These are phyloP conservation scores for Lamproptera curius DNA, from an alignment of 2,888 invertebrate species.

Conservation along the genomic window DNA sequence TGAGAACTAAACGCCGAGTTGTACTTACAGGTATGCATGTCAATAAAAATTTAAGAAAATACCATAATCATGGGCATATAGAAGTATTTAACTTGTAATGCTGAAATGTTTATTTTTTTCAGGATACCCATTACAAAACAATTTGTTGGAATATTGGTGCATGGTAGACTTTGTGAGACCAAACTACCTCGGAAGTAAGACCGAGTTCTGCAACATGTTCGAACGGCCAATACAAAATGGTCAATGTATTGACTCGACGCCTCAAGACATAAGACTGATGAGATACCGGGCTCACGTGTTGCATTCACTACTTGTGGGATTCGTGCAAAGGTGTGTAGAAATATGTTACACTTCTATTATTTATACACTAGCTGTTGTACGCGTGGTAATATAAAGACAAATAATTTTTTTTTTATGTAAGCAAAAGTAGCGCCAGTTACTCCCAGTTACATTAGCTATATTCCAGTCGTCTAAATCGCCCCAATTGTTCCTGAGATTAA, in stretches of 20 bases:
- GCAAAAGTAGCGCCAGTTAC: too few species aligned
- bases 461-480: too few species aligned
- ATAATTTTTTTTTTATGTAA: too few species aligned
- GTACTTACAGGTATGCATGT: slow-evolving; percentile 87
- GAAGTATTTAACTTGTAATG: too few species aligned
- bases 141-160: slow-evolving; percentile 97
- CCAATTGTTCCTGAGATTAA: too few species aligned
- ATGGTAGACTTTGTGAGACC: slow-evolving; percentile 99
- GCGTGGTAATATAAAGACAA: too few species aligned
- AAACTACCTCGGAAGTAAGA: slow-evolving; percentile 96
- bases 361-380: too few species aligned
- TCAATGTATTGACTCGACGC: slow-evolving; percentile 97
- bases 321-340: slow-evolving; percentile 88
- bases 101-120: slow-evolving; percentile 16
- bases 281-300: slow-evolving; percentile 96
- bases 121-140: slow-evolving; percentile 98
- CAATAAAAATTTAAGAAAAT: too few species aligned
- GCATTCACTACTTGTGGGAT: slow-evolving; percentile 95
- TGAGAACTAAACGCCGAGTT: slow-evolving; percentile 94
- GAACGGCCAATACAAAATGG: slow-evolving; percentile 99
- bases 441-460: too few species aligned
- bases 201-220: slow-evolving; percentile 99
- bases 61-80: too few species aligned
- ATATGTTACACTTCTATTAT: too few species aligned
- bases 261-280: slow-evolving; percentile 95